These are phyloP conservation scores for Pectinophora gossypiella DNA, from an alignment of 1,140 invertebrate genomes.

Conservation along the genomic window DNA sequence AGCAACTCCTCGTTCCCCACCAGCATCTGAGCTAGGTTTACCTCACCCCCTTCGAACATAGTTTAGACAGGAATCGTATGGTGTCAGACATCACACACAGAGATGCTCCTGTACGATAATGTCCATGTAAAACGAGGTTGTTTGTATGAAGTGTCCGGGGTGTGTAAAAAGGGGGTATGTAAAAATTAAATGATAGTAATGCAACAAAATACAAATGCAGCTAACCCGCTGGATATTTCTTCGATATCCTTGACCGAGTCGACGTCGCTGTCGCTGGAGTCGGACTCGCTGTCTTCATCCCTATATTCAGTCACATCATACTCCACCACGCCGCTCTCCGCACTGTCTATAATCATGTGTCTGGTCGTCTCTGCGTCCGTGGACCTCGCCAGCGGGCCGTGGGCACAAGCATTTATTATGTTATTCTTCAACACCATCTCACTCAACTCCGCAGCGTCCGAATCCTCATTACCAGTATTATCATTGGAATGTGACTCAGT, in stretches of 20 bases:
- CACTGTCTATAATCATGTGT: conserved; percentile 64
- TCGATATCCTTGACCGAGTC: conserved; percentile 62
- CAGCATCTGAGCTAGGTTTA: too few species aligned
- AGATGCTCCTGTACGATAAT: too few species aligned
- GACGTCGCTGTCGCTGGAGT: conserved; percentile 62
- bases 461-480: conserved; percentile 53
- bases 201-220: too few species aligned
- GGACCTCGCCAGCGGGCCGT: conserved; percentile 48
- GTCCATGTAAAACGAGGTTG: too few species aligned
- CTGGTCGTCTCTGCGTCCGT: conserved; percentile 32
- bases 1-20: too few species aligned
- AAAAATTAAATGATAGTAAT: too few species aligned
- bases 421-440: conserved; percentile 72
- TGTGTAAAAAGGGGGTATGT: too few species aligned
- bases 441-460: conserved; percentile 55
- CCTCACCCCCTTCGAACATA: too few species aligned
- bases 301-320: conserved; percentile 62
- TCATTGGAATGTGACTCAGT: conserved; percentile 45
- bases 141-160: too few species aligned
- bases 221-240: conserved; percentile 56
- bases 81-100: too few species aligned
- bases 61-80: too few species aligned
- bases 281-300: conserved; percentile 49
- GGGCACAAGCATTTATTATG: conserved; percentile 68
- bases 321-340: conserved; percentile 51